Evolutionary conservation across 2,113 vertebrate species (phyloP).

Genomic region (Bungarus multicinctus): DNA sequence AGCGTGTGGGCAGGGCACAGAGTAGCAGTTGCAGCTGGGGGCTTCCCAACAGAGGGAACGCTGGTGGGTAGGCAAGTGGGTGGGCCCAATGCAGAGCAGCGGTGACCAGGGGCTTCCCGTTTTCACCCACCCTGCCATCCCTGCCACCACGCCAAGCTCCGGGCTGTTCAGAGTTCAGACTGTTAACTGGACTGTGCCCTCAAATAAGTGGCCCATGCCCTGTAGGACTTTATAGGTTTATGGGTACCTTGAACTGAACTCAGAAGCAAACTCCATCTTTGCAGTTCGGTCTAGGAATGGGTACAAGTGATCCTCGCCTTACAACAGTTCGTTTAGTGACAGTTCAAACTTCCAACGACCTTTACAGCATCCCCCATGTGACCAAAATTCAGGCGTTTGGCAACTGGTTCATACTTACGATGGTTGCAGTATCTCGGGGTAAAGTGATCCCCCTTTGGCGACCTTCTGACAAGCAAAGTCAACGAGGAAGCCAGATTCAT

Average conservation of each 20-base stretch:
- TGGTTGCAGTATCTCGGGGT: too few species aligned
- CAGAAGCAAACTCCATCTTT: background rate
- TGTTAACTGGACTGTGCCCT: background rate
- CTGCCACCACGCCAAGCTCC: background rate
- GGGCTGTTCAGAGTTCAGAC: background rate
- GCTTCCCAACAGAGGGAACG: background rate
- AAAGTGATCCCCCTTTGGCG: too few species aligned
- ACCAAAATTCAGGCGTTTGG: background rate
- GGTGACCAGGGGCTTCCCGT: background rate
- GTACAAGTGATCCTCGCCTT: background rate
- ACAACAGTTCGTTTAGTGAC: background rate
- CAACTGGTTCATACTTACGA: too few species aligned
- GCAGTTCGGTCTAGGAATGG: background rate
- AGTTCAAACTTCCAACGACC: background rate
- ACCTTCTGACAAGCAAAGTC: too few species aligned
- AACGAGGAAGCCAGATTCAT: too few species aligned
- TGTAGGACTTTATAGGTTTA: background rate
- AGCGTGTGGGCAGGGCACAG: background rate
- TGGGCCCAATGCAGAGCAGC: background rate
- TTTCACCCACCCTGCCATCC: background rate
- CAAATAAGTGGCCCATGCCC: background rate
- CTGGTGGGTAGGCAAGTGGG: background rate
- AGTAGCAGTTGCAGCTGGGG: background rate
- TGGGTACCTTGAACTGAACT: background rate
- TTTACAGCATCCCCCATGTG: background rate